These are phyloP conservation scores for Meleagris gallopavo DNA, from an alignment of 2,113 vertebrate genomes.

Conservation along the genomic window DNA sequence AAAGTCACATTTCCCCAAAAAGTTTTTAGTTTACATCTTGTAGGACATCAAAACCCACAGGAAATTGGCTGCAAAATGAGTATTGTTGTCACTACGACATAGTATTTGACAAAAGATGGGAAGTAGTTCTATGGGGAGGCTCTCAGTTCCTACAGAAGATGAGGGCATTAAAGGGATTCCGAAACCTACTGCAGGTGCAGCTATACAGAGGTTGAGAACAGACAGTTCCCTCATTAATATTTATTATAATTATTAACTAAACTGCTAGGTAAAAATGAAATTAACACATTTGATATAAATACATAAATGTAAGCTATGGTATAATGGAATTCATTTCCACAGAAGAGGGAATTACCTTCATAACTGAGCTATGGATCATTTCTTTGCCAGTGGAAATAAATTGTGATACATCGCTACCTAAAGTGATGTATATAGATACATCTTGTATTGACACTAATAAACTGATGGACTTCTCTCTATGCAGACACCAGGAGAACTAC, in stretches of 20 bases:
- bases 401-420: slow-evolving; percentile 24
- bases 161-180: neutral
- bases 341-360: slow-evolving; percentile 35
- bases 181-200: neutral
- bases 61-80: neutral
- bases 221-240: slow-evolving; percentile 35
- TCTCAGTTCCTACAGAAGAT: neutral
- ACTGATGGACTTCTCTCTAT: neutral
- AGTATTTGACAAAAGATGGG: neutral
- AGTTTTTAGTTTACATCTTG: neutral
- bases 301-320: slow-evolving; percentile 45
- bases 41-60: neutral
- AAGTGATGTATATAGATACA: slow-evolving; percentile 5
- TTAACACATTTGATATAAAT: slow-evolving; percentile 50
- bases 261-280: slow-evolving; percentile 64
- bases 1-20: neutral
- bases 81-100: neutral
- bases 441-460: slow-evolving; percentile 16
- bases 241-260: slow-evolving; percentile 61
- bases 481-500: neutral
- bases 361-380: slow-evolving; percentile 32
- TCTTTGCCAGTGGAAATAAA: slow-evolving; percentile 37
- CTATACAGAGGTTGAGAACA: neutral
- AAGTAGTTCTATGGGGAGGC: neutral
- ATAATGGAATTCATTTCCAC: slow-evolving; percentile 44